A percentile compares a stretch with the other conserved stretches of the same genome.
These are phyloP conservation scores for Alentia gelatinosa DNA, from an alignment of 2,888 invertebrate species.

Conservation along the genomic window DNA sequence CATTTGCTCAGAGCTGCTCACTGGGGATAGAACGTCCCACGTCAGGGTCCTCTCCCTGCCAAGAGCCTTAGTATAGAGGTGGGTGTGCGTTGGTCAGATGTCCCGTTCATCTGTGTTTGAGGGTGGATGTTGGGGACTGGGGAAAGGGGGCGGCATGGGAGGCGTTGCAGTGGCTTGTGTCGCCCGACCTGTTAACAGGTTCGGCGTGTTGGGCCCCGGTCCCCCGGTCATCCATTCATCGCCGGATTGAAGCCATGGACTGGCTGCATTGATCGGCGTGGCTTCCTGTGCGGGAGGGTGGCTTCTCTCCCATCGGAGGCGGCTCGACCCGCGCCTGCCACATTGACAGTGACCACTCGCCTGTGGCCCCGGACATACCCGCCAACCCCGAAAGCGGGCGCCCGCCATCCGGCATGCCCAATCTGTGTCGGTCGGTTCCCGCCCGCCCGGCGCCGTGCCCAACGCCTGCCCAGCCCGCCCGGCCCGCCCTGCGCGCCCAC, in stretches of 20 bases:
- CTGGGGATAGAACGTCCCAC: no score
- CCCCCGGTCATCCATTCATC: neutral
- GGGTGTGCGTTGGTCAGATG: no score
- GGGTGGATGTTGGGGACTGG: no score
- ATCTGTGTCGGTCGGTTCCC: no score
- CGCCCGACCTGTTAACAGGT: conserved; percentile 5
- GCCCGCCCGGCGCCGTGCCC: no score
- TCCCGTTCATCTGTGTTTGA: no score
- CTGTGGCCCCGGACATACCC: neutral
- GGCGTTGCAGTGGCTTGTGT: neutral
- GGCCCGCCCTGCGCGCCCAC: neutral
- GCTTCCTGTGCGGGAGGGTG: neutral
- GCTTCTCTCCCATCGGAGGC: neutral
- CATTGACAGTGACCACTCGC: neutral
- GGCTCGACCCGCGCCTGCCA: neutral
- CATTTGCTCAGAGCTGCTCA: neutral
- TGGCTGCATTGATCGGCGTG: neutral
- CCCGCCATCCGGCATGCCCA: no score
- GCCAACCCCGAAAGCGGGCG: neutral
- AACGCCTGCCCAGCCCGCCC: neutral
- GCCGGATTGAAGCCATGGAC: conserved; percentile 13
- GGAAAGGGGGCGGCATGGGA: neutral
- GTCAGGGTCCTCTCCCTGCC: neutral
- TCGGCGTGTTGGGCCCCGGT: neutral
- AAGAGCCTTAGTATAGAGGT: neutral